Percentiles rank a stretch among this genome's conserved stretches.
These are phyloP conservation scores for Tamias sibiricus DNA, from an alignment of 2,113 vertebrate genomes.

Conservation along the genomic window DNA sequence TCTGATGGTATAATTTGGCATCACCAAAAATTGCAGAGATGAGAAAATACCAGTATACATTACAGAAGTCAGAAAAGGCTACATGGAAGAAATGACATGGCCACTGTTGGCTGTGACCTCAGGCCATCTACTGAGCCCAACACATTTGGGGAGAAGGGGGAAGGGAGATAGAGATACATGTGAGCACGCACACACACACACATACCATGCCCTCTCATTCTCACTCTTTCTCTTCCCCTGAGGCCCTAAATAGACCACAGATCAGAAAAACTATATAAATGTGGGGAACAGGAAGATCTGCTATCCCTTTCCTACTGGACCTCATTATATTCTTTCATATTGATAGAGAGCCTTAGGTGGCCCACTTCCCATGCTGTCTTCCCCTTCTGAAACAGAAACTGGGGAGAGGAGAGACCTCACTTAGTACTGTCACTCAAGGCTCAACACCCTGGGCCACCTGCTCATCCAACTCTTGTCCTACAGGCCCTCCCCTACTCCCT, in stretches of 20 bases:
- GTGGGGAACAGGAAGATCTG: not conserved
- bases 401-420: not conserved
- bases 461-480: not conserved
- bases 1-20: not conserved
- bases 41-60: not conserved
- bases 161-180: not conserved
- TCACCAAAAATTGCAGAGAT: not conserved
- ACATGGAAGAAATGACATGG: not conserved
- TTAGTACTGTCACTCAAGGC: not conserved
- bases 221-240: not conserved
- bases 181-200: too few species aligned
- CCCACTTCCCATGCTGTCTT: not conserved
- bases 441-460: not conserved
- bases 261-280: not conserved
- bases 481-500: conserved; percentile 96
- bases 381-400: not conserved
- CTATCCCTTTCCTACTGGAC: not conserved
- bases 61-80: not conserved
- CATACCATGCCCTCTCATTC: not conserved
- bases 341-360: not conserved
- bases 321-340: not conserved
- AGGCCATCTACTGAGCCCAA: not conserved
- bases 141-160: not conserved
- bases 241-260: not conserved
- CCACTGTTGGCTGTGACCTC: not conserved